A percentile compares a stretch with the other conserved stretches of the same genome.
Evolutionary conservation across 2,888 invertebrate species (phyloP).

Genomic region (Aphrophora alni): DNA sequence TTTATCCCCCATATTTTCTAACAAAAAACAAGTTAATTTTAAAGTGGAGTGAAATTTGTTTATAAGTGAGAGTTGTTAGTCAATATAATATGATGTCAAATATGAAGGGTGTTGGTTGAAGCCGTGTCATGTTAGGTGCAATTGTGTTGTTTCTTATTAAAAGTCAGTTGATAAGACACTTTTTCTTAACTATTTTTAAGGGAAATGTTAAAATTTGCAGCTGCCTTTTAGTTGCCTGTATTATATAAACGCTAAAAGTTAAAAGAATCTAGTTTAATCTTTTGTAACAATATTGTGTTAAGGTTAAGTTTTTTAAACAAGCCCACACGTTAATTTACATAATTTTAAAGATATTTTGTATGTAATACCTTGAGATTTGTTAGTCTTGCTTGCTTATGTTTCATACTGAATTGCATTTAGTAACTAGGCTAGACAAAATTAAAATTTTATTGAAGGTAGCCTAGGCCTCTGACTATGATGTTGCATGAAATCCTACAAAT

Average conservation of each 20-base stretch:
- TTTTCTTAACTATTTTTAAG: neutral
- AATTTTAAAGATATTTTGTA: no score
- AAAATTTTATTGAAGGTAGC: no score
- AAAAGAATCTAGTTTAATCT: neutral
- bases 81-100: neutral
- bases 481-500: no score
- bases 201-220: neutral
- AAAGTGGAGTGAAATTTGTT: neutral
- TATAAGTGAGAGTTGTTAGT: neutral
- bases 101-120: neutral
- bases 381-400: no score
- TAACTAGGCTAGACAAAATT: no score
- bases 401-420: no score
- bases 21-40: neutral
- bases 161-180: neutral
- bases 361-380: no score
- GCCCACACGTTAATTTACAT: neutral
- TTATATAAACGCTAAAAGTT: neutral
- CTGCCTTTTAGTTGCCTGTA: neutral
- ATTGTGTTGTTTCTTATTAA: neutral
- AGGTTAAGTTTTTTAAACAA: neutral
- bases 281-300: neutral
- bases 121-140: slow-evolving; percentile 18
- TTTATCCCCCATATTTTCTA: neutral
- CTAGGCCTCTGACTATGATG: no score